A percentile compares a stretch with the other conserved stretches of the same genome.
Conservation (phyloP, 2,113 vertebrate genomes). For the Papio anubis region DNA sequence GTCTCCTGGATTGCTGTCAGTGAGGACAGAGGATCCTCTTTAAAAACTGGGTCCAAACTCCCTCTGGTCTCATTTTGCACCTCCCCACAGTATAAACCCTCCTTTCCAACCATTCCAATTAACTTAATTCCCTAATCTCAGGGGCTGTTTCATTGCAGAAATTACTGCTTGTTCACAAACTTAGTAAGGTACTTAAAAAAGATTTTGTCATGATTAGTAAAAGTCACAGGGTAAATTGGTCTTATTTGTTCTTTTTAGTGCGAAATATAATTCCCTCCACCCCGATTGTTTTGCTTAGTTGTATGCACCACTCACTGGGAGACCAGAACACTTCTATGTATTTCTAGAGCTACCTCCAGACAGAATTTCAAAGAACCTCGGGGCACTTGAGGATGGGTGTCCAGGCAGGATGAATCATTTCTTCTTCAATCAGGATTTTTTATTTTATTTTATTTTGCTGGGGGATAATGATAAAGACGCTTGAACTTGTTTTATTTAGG, state of each 20-base stretch:
- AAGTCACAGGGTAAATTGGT: not conserved
- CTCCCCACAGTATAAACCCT: fast-evolving
- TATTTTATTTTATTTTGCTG: not conserved
- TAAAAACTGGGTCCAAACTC: fast-evolving
- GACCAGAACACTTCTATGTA: not conserved
- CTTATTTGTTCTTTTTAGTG: not conserved
- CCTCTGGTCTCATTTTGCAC: no score
- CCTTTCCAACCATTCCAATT: no score
- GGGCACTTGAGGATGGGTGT: fast-evolving
- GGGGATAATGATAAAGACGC: not conserved
- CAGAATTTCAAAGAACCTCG: not conserved
- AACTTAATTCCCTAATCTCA: not conserved
- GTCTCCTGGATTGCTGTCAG: fast-evolving
- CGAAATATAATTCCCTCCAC: not conserved
- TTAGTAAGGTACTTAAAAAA: not conserved
- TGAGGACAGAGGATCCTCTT: not conserved
- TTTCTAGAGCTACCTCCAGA: fast-evolving
- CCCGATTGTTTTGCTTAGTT: not conserved
- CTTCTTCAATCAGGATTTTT: not conserved
- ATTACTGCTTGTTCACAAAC: not conserved
- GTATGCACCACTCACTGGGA: fast-evolving
- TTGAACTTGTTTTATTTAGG: not conserved
- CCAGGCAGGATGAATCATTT: not conserved
- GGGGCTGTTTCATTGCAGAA: not conserved
- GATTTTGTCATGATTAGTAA: not conserved